phyloP scores from a whole-genome alignment of 2,888 invertebrate species.

The Gonocerus acuteangulatus region DNA sequence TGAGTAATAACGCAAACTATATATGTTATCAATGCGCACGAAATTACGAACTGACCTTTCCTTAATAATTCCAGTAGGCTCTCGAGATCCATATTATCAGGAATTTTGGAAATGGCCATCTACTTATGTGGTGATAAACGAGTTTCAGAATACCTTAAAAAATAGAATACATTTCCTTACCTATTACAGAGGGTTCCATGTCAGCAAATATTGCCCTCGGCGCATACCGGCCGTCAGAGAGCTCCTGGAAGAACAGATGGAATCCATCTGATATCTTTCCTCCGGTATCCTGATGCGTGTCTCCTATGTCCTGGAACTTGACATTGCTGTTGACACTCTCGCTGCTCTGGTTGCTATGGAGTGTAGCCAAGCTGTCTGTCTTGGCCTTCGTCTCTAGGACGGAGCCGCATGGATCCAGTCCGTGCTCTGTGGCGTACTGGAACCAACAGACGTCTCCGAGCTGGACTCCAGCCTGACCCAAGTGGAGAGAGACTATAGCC shows the following conservation, averaged over 20 bases:
- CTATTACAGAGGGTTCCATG: conserved; percentile 80
- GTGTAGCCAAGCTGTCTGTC: not conserved
- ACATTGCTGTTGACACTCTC: not conserved
- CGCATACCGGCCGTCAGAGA: conserved; percentile 53
- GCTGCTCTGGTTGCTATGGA: not conserved
- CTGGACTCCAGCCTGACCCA: conserved; percentile 18
- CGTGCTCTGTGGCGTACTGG: conserved; percentile 42
- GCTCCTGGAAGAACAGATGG: conserved; percentile 25
- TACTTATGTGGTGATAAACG: no score
- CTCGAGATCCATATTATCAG: no score
- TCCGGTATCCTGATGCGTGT: not conserved
- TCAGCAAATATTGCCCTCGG: conserved; percentile 79
- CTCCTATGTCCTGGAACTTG: not conserved
- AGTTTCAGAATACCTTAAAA: no score
- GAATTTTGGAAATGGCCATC: no score
- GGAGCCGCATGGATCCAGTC: conserved; percentile 45
- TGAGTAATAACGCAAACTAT: no score
- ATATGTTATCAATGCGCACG: no score
- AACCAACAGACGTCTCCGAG: conserved; percentile 39
- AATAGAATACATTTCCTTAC: no score
- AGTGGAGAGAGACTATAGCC: conserved; percentile 11
- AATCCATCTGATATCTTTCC: not conserved
- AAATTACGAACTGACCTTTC: no score
- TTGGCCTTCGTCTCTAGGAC: not conserved
- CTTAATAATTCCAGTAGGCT: no score